Evolutionary conservation across 2,888 invertebrate species (phyloP), one percentile per base, ranked within the genome.

Genomic region (Drosophila atroscutellata): DNA sequence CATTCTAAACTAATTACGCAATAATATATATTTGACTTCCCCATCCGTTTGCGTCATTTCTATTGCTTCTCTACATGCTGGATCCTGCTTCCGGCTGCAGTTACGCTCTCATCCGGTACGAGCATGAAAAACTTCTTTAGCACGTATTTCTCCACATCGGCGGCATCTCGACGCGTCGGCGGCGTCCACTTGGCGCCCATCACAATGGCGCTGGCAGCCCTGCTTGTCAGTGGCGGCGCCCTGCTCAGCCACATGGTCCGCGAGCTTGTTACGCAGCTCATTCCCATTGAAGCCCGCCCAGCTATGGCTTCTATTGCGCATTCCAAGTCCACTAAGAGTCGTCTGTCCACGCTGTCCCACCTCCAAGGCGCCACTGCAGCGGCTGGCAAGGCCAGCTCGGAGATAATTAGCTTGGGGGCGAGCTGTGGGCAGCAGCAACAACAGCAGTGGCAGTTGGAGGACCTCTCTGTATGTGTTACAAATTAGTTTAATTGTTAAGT

Each of bases 81-180:
- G 45, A 24, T 39, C 24, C 47, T 54, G 51, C 34, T 75, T 76
- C 66, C 70, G 72, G 61, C 64, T 80, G 56, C 83, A 92, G 92
- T 92, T 61, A 92, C 92, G 39, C 91, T 91, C 58, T 92, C 92
- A 47, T 92, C 92, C 55, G 91, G 92, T 58, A 91, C 91, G 75
- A 84, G 90, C 80, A 73, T 92, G 86, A 84, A 84, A 75, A 89
- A 90, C 87, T 89, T 91, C 81, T 91, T 92, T 69, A 88, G 86
- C 75, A 90, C 91, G 61, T 91, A 91, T 76, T 91, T 92, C 67
- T 87, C 91, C 30, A 81, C 90, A 42, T 88, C 91, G 65, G 86
- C 91, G 62, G 75, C 85, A 30, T n/a, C 61, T 51, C 55, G 72
- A 54, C 60, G 51, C 66, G 56, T 51, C 64, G 57, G 69, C 75